Conservation (phyloP, 2,888 invertebrate species). For the Andrena bicolor region DNA sequence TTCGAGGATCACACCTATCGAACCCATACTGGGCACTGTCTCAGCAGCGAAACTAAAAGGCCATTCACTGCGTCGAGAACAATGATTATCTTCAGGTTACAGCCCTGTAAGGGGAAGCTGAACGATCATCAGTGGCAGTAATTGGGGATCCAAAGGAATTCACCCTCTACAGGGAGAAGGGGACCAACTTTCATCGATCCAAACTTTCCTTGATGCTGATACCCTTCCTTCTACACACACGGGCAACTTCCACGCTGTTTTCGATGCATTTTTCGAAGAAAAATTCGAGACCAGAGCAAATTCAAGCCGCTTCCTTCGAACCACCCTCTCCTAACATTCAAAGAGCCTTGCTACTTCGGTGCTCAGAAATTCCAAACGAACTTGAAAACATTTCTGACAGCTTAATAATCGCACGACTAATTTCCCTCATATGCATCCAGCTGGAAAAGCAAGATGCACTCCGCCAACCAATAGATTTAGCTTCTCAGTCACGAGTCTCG, state of each 20-base stretch:
- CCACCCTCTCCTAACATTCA: not conserved
- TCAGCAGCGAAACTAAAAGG: constrained; percentile 26
- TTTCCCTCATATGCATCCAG: too few species aligned
- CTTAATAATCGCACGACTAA: too few species aligned
- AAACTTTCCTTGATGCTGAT: constrained; percentile 58
- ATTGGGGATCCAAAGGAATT: constrained; percentile 64
- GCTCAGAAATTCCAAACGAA: too few species aligned
- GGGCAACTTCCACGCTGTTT: constrained; percentile 6
- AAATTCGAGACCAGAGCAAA: not conserved
- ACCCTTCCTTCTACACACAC: constrained; percentile 24
- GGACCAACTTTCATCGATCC: constrained; percentile 54
- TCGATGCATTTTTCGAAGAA: not conserved
- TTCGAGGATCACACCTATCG: constrained; percentile 30
- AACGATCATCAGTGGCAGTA: constrained; percentile 49
- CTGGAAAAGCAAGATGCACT: too few species aligned
- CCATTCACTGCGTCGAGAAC: constrained; percentile 44
- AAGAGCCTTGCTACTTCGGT: not conserved
- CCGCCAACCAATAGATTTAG: too few species aligned
- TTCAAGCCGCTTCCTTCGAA: too few species aligned
- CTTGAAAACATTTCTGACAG: too few species aligned
- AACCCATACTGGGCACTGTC: constrained; percentile 44
- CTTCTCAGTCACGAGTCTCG: too few species aligned
- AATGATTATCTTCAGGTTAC: constrained; percentile 66
- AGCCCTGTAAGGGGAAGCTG: constrained; percentile 43
- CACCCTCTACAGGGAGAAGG: constrained; percentile 26